Percentiles rank a stretch among this genome's conserved stretches.
These are phyloP conservation scores for Cosmia trapezina DNA, from an alignment of 2,888 invertebrate species.

Conservation along the genomic window DNA sequence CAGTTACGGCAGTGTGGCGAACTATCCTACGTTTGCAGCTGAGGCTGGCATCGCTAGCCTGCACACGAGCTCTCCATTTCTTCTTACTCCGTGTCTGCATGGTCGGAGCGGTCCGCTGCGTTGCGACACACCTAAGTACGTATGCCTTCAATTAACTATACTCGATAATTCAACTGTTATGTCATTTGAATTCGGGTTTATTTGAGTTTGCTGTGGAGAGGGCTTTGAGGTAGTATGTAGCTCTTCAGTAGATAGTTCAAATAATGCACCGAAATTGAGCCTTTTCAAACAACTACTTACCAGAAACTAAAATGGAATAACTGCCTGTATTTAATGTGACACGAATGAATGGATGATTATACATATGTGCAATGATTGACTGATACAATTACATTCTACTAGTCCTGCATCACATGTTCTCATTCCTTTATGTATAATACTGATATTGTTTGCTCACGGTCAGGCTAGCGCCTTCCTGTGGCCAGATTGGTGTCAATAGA, in stretches of 20 bases:
- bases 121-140: constrained; percentile 60
- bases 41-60: background rate
- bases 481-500: constrained; percentile 4
- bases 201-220: constrained; percentile 45
- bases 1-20: background rate
- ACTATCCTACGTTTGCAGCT: background rate
- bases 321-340: background rate
- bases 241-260: constrained; percentile 11
- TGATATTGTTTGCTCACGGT: no score
- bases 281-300: background rate
- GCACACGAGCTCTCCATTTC: constrained; percentile 26
- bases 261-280: background rate
- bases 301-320: background rate
- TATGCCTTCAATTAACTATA: constrained; percentile 67
- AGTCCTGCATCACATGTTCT: background rate
- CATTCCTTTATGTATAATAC: background rate
- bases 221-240: background rate
- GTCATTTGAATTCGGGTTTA: constrained; percentile 60
- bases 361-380: no score
- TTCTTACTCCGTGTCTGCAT: constrained; percentile 6
- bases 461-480: background rate
- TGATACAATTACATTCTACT: background rate
- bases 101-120: constrained; percentile 48
- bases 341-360: background rate
- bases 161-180: constrained; percentile 67